Conservation (phyloP, 1,140 invertebrate genomes). For the Drosophila tani region DNA sequence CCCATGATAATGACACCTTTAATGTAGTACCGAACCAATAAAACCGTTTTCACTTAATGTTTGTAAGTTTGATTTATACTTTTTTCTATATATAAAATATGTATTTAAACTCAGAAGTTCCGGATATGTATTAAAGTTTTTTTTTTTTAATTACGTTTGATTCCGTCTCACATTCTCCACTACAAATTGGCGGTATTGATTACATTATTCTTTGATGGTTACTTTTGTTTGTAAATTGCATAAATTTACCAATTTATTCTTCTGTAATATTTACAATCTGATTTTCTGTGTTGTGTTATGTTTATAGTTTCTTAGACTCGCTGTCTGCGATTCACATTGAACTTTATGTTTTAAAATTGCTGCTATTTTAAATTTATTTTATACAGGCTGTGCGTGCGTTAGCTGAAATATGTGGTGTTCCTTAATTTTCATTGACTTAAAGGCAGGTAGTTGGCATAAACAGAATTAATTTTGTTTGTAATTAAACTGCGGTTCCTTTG, state of each 20-base stretch:
- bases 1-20: too few relatives aligned
- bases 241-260: neutral
- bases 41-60: neutral
- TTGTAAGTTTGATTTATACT: neutral
- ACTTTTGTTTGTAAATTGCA: neutral
- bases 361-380: conserved; percentile 30
- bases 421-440: conserved; percentile 17
- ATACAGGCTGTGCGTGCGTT: conserved; percentile 1
- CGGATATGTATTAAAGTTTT: neutral
- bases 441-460: conserved; percentile 27
- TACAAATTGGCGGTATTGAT: neutral
- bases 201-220: neutral
- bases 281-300: conserved; percentile 6
- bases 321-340: conserved; percentile 6
- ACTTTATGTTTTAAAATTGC: conserved; percentile 16
- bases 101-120: neutral
- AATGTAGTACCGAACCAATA: too few relatives aligned
- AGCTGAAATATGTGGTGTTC: conserved; percentile 9
- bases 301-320: conserved; percentile 11
- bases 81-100: neutral
- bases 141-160: neutral
- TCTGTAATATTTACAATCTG: conserved; percentile 7
- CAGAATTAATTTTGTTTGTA: conserved; percentile 48
- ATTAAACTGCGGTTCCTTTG: conserved; percentile 34
- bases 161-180: too few relatives aligned